Conservation (phyloP, 2,888 invertebrate species). For the Trichacis sp. region DNA sequence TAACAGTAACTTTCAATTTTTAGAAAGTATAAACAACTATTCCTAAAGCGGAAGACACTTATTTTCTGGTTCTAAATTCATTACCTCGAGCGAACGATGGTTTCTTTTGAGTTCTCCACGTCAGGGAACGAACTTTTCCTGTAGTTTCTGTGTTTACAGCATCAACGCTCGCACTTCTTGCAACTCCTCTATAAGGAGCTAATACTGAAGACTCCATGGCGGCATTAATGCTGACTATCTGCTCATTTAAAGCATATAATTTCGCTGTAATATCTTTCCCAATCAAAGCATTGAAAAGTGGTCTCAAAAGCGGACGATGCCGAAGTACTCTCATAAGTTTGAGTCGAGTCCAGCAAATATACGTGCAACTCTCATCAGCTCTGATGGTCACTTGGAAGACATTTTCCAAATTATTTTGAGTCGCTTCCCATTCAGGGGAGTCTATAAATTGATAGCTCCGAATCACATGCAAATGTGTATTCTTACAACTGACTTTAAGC, state of each 20-base stretch:
- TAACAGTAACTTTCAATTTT: too few species aligned
- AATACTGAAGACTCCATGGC: slow-evolving; percentile 61
- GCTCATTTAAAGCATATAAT: slow-evolving; percentile 84
- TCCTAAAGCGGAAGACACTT: neutral
- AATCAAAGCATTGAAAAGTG: slow-evolving; percentile 82
- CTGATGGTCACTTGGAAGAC: slow-evolving; percentile 79
- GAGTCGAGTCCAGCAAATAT: slow-evolving; percentile 84
- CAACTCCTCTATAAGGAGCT: slow-evolving; percentile 72
- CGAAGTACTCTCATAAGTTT: slow-evolving; percentile 81
- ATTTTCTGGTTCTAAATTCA: neutral
- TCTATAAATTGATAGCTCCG: slow-evolving; percentile 87
- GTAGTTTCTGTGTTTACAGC: slow-evolving; percentile 83
- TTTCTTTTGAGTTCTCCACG: slow-evolving; percentile 72
- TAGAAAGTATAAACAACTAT: too few species aligned
- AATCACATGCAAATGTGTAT: slow-evolving; percentile 85
- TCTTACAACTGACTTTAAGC: slow-evolving; percentile 84
- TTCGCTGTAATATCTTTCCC: slow-evolving; percentile 90
- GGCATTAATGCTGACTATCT: slow-evolving; percentile 72
- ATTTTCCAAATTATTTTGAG: slow-evolving; percentile 81
- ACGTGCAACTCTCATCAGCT: slow-evolving; percentile 82
- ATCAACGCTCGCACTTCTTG: slow-evolving; percentile 81
- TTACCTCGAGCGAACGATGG: slow-evolving; percentile 52
- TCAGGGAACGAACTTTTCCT: slow-evolving; percentile 78
- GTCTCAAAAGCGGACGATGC: slow-evolving; percentile 80
- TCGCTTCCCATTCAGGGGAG: slow-evolving; percentile 91